phyloP scores from a whole-genome alignment of 2,888 invertebrate species.

The Hemistola chrysoprasaria region DNA sequence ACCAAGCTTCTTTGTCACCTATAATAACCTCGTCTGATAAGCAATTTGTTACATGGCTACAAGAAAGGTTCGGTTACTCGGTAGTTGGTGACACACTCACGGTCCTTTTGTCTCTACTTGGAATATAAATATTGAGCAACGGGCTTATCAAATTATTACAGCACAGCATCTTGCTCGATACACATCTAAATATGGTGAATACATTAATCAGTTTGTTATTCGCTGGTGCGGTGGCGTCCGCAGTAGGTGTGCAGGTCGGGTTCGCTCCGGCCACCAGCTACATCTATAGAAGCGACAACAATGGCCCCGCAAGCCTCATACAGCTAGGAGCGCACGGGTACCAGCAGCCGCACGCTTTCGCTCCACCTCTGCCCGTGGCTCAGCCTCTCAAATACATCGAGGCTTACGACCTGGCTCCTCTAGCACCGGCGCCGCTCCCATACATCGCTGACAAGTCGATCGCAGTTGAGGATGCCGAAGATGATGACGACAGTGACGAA shows the following conservation, averaged over 20 bases:
- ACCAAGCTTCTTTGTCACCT: conserved; percentile 66
- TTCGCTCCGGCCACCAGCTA: conserved; percentile 77
- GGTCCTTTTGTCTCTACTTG: conserved; percentile 63
- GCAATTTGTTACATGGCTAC: conserved; percentile 73
- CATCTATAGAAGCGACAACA: conserved; percentile 74
- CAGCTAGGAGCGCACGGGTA: conserved; percentile 63
- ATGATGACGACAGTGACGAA: conserved; percentile 48
- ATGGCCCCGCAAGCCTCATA: conserved; percentile 71
- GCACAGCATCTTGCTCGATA: conserved; percentile 52
- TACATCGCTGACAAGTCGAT: conserved; percentile 64
- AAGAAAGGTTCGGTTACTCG: conserved; percentile 50
- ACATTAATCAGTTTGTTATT: conserved; percentile 51
- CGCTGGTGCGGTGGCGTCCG: conserved; percentile 45
- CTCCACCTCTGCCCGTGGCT: conserved; percentile 49
- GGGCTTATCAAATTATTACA: conserved; percentile 68
- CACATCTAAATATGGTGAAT: conserved; percentile 67
- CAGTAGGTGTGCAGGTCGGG: conserved; percentile 65
- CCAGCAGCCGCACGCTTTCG: conserved; percentile 54
- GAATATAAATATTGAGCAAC: conserved; percentile 79
- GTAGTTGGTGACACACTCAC: conserved; percentile 49
- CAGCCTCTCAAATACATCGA: conserved; percentile 49
- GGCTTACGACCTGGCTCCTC: conserved; percentile 55
- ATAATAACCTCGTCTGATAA: conserved; percentile 76
- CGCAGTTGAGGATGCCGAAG: conserved; percentile 53
- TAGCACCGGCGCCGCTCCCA: conserved; percentile 59